A percentile compares a stretch with the other conserved stretches of the same genome.
These are phyloP conservation scores for Germaria angustata DNA, from an alignment of 2,888 invertebrate species.

Conservation along the genomic window DNA sequence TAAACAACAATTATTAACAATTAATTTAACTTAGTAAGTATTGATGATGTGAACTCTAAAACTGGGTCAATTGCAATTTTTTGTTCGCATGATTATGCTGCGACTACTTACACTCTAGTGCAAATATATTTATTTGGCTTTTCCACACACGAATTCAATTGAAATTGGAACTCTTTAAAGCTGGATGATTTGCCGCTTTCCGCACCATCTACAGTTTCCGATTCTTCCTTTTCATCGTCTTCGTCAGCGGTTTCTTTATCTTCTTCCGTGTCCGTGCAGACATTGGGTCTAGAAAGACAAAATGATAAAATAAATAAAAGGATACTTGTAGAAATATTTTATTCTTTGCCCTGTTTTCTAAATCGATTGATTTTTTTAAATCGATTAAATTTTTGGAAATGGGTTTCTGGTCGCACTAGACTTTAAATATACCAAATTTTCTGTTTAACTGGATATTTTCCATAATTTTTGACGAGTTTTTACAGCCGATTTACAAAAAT, in stretches of 20 bases:
- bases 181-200: conserved; percentile 70
- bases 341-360: too few relatives aligned
- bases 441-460: too few relatives aligned
- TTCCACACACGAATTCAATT: conserved; percentile 79
- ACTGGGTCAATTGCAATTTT: background rate
- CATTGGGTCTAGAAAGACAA: conserved; percentile 81
- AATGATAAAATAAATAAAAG: background rate
- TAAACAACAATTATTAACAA: conserved; percentile 30
- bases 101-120: conserved; percentile 78
- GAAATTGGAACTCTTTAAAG: conserved; percentile 78
- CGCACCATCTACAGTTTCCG: conserved; percentile 68
- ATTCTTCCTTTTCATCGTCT: conserved; percentile 63
- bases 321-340: background rate
- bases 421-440: too few relatives aligned
- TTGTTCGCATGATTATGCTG: background rate
- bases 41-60: background rate
- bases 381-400: too few relatives aligned
- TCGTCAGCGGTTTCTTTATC: conserved; percentile 73
- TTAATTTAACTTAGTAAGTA: background rate
- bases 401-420: too few relatives aligned
- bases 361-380: too few relatives aligned
- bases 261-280: conserved; percentile 83
- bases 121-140: conserved; percentile 79
- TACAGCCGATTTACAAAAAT: too few relatives aligned
- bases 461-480: too few relatives aligned